Evolutionary conservation across 1,140 invertebrate genomes (phyloP), one percentile per base, ranked within the genome.

Genomic region (Delia radicum): DNA sequence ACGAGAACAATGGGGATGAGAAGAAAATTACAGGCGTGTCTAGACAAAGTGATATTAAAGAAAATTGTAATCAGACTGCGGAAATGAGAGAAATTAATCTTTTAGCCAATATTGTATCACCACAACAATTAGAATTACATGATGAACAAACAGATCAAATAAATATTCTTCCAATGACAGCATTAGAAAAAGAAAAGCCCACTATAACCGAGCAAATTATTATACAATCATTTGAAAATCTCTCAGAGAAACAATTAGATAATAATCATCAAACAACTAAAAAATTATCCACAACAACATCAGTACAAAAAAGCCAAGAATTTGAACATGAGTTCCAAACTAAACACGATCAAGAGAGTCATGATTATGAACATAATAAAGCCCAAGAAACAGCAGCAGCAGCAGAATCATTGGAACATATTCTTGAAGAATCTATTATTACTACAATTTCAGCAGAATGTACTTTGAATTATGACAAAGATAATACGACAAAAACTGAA

Each of bases 31-130:
- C 12, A 42, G 37, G 37, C 37, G n/a, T 3, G n/a, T 33, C 31
- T 33, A 62, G 10, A 26, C 6, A 26, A 26, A 62, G 15, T 26
- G 62, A 65, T 65, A 13, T 65, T 27, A 21, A 69, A 37, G 18
- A 10, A 13, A 69, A 33, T 4, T 33, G 21, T 69, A 18, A 33
- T 21, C n/a, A 21, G 10, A 5, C 15, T 21, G 4, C 29, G 37
- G 18, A 33, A 69, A 69, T 69, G 65, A 33, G 29, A 18, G 65
- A 69, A 24, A n/a, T 33, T 33, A 69, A 69, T 69, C 29, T 69
- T 69, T 31, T 69, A 33, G 65, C 65, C 8, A 31, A 33, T 33
- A 69, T 69, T 12, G 65, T 69, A 69, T 69, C 65, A 10, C 31
- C 65, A 55, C 24, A 55, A 21, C 48, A 55, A 55, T 55, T 55